Evolutionary conservation across 2,888 invertebrate genomes (phyloP), one percentile per base, ranked within the genome.

Genomic region (Trichogramma evanescens): DNA sequence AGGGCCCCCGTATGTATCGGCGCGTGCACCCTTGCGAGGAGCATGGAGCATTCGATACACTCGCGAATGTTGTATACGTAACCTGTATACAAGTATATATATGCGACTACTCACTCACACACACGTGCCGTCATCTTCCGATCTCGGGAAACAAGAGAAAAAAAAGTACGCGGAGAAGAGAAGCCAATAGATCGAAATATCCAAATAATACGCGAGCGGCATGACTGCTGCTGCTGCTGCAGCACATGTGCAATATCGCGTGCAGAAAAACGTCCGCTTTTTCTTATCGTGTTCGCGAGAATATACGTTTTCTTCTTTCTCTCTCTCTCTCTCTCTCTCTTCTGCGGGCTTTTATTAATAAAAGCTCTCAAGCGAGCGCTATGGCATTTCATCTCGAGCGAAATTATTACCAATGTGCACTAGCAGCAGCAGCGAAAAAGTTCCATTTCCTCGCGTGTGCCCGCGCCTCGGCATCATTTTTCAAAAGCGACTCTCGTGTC

Each of bases 201-300:
- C 52, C 58, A 48, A 55, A 51, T 51, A 50, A 59, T 54, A 57
- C 54, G 46, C 45, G 39, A 48, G 8, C 39, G 10, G 26, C 26
- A 26, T 26, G 26, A 26, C 26, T 26, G 26, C 26, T 26, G 26
- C 26, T 26, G 26, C 26, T 26, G 26, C 26, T 40, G 54, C 42
- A 41, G 54, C 61, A 61, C 52, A 57, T 59, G 63, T 54, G 63
- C 54, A 63, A 63, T 61, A 63, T 61, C 61, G 52, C 48, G 5
- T 10, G 10, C 13, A 10, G 13, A 48, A 48, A 48, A 48, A 13
- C 53, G 41, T n/a, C 26, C 26, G 26, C 26, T 26, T 26, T 26
- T 26, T 26, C 26, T 26, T 26, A 26, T 26, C 26, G 26, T 26
- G 26, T 26, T 26, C 26, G 26, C 26, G 26, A 26, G 26, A 26